These are phyloP conservation scores for Vanessa cardui DNA, from an alignment of 2,888 invertebrate genomes.

Conservation along the genomic window DNA sequence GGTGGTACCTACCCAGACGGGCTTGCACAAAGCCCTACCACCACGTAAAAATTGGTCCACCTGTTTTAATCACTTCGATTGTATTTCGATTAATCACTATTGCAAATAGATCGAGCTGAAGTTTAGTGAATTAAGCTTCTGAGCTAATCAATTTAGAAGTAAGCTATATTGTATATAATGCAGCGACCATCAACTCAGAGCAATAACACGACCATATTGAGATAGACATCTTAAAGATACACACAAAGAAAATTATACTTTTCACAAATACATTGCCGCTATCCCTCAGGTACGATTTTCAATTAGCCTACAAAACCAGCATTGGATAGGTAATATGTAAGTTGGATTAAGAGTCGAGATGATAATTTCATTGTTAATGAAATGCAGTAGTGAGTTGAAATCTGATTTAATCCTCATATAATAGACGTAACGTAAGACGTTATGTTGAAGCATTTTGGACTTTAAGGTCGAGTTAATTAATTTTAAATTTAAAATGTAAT, in stretches of 20 bases:
- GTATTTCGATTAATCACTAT: too few species aligned
- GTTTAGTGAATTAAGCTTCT: too few species aligned
- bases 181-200: background rate
- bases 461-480: background rate
- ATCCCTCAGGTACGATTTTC: background rate
- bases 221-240: background rate
- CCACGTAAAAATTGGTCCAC: too few species aligned
- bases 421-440: slow-evolving; percentile 28
- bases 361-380: background rate
- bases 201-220: background rate
- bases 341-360: background rate
- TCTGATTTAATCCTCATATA: slow-evolving; percentile 38
- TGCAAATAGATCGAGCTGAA: too few species aligned
- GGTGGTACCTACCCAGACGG: too few species aligned
- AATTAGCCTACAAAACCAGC: background rate
- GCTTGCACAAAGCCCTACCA: too few species aligned
- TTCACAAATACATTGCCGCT: background rate
- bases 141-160: background rate
- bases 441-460: slow-evolving; percentile 10
- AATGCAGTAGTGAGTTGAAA: slow-evolving; percentile 18
- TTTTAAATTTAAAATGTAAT: background rate
- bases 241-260: background rate
- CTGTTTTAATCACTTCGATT: too few species aligned
- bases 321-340: background rate
- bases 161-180: background rate